Evolutionary conservation across 2,797 vertebrate species (phyloP), one percentile per base, ranked within the genome.

Genomic region (Ctenopoma multispine): DNA sequence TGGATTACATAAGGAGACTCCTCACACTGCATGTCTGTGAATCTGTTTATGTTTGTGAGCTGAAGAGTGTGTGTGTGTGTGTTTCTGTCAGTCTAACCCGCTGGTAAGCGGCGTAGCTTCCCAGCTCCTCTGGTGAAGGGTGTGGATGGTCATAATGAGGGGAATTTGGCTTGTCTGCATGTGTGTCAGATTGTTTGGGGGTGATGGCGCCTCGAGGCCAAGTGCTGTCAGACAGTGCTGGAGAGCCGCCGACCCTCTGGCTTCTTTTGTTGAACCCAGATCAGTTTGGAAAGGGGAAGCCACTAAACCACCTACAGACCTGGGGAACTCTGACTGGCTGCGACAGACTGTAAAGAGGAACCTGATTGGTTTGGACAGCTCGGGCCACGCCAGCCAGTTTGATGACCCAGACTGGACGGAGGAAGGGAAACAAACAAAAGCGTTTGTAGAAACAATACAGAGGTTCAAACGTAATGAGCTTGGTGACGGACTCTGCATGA

Each of bases 341-440:
- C 61, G 84, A 87, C 84, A 87, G 81, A 65, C 70, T 68, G 53
- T 85, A 75, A 88, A 81, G 81, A 80, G 51, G 69, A 76, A 49
- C 44, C 51, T 87, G 83, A 91, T 81, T 90, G 88, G 86, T 64
- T 72, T 65, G 80, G 91, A 89, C 90, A 91, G 65, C 46, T 56
- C n/a, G 18, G 60, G 67, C 29, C 74, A 82, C 72, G 67, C 59
- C 56, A 60, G 83, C 51, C 69, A 80, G 75, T 72, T 77, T 70
- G 73, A 64, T 88, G 84, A 86, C 86, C 86, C 84, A 81, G 88
- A 88, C 83, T 21, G 18, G 41, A 24, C 23, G 23, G 14, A 47
- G 48, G 36, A 38, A 58, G 43, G 46, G 34, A 67, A 75, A 77
- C 8, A 75, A 82, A 81, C 59, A 62, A 68, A 79, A 40, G 44